Evolutionary conservation across 2,113 vertebrate species (phyloP).

Genomic region (Nyctereutes procyonoides): DNA sequence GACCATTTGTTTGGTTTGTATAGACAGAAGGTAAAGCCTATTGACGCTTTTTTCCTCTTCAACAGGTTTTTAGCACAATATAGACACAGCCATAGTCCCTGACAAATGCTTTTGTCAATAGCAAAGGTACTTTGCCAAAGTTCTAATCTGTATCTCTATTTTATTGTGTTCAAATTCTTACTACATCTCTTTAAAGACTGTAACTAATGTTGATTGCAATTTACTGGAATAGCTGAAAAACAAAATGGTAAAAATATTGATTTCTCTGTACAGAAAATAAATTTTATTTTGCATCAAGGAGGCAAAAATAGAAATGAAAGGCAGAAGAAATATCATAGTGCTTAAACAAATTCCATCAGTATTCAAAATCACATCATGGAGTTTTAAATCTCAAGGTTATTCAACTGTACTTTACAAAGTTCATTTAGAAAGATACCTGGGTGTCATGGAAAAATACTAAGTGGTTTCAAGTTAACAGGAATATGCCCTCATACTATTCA

Average conservation of each 20-base stretch:
- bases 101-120: slow-evolving; percentile 74
- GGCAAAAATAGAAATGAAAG: slow-evolving; percentile 71
- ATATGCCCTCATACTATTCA: slow-evolving; percentile 73
- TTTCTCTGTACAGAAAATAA: slow-evolving; percentile 65
- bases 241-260: slow-evolving; percentile 77
- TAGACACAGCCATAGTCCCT: slow-evolving; percentile 52
- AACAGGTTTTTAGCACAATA: slow-evolving; percentile 59
- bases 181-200: slow-evolving; percentile 56
- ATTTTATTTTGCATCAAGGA: slow-evolving; percentile 66
- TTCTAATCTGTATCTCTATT: slow-evolving; percentile 69
- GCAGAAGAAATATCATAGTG: slow-evolving; percentile 45
- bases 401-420: slow-evolving; percentile 69
- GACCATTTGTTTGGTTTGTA: slow-evolving; percentile 33
- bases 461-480: slow-evolving; percentile 79
- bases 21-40: slow-evolving; percentile 54
- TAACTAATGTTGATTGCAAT: slow-evolving; percentile 71
- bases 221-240: slow-evolving; percentile 72
- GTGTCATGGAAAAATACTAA: slow-evolving; percentile 76
- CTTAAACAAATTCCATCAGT: slow-evolving; percentile 52
- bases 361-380: slow-evolving; percentile 60
- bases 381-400: slow-evolving; percentile 73
- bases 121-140: slow-evolving; percentile 55
- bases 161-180: slow-evolving; percentile 69
- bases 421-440: slow-evolving; percentile 78
- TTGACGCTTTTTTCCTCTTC: slow-evolving; percentile 28